These are phyloP conservation scores for Oreocharis arfaki DNA, from an alignment of 2,113 vertebrate genomes.

Conservation along the genomic window DNA sequence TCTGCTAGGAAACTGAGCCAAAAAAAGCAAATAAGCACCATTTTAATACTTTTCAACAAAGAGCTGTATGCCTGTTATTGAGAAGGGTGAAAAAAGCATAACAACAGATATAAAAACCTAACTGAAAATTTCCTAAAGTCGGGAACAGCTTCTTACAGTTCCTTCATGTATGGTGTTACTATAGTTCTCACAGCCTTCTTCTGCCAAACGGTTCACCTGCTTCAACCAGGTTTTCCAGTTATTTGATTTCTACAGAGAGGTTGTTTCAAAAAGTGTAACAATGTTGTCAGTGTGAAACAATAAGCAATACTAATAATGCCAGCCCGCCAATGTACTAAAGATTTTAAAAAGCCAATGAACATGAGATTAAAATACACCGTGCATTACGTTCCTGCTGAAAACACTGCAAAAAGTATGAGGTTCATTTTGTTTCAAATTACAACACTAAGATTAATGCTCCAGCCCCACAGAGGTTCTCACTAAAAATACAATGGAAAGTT, in stretches of 20 bases:
- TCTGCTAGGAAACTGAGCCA: background rate
- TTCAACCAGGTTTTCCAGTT: background rate
- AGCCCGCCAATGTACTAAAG: fast-evolving
- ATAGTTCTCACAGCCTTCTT: background rate
- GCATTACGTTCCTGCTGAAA: background rate
- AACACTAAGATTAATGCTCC: background rate
- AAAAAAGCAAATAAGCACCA: background rate
- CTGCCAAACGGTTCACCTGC: background rate
- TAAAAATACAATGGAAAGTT: background rate
- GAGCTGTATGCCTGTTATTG: background rate
- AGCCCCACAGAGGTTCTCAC: background rate
- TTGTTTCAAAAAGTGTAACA: background rate
- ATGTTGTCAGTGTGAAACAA: background rate
- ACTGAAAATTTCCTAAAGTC: background rate
- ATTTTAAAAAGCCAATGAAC: background rate
- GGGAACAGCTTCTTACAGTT: background rate
- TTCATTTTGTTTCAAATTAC: background rate
- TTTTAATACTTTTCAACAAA: background rate
- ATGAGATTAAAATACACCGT: background rate
- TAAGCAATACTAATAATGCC: background rate
- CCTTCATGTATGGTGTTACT: background rate
- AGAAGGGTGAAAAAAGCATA: background rate
- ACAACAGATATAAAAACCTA: background rate
- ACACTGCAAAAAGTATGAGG: background rate
- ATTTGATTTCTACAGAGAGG: background rate